Percentiles rank a stretch among this genome's conserved stretches.
phyloP scores from a whole-genome alignment of 1,140 invertebrate genomes.

The Plodia interpunctella region DNA sequence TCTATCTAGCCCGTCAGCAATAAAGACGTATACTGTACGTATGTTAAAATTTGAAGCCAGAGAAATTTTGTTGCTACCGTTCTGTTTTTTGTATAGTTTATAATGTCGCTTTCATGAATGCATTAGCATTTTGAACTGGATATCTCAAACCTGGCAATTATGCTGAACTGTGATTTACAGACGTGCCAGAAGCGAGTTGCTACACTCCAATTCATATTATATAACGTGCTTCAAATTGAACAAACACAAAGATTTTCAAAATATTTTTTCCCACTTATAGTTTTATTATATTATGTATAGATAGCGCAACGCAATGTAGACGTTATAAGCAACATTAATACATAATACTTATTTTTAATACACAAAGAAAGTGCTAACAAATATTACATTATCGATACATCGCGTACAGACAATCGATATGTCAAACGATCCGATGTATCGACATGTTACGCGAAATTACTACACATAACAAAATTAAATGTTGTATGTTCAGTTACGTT shows the following conservation, averaged over 20 bases:
- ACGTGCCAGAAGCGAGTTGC: neutral
- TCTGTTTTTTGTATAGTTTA: neutral
- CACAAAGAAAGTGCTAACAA: neutral
- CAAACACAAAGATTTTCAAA: too few species aligned
- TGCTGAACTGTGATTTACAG: neutral
- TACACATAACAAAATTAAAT: neutral
- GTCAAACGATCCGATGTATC: slow-evolving; percentile 4
- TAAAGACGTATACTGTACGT: too few species aligned
- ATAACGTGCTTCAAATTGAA: neutral
- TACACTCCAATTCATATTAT: neutral
- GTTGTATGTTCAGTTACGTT: too few species aligned
- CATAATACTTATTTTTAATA: too few species aligned
- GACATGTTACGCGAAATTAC: slow-evolving; percentile 1
- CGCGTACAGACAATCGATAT: neutral
- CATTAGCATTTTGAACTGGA: slow-evolving; percentile 7
- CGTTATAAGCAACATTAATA: too few species aligned
- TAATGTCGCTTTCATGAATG: neutral
- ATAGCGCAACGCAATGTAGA: too few species aligned
- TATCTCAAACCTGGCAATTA: slow-evolving; percentile 3
- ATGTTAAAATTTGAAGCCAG: too few species aligned
- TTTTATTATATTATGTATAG: too few species aligned
- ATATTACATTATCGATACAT: neutral
- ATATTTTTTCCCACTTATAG: too few species aligned
- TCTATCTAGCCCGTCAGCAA: too few species aligned
- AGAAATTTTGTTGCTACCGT: too few species aligned